These are phyloP conservation scores for Luffia ferchaultella DNA, from an alignment of 2,888 invertebrate genomes.

Conservation along the genomic window DNA sequence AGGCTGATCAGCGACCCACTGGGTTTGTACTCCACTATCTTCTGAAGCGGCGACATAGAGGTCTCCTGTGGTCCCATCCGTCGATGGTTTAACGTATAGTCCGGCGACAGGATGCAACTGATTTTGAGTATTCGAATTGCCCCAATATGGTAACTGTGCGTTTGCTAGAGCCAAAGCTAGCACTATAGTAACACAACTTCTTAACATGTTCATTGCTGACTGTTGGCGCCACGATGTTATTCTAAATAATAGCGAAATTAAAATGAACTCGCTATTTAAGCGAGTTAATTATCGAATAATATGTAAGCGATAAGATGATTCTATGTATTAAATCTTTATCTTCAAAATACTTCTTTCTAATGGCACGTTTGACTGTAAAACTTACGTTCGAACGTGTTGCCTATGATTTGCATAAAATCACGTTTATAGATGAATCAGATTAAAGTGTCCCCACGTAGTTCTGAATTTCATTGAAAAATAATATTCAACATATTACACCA, in stretches of 20 bases:
- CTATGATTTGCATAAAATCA: neutral
- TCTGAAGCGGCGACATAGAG: conserved; percentile 54
- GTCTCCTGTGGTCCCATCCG: conserved; percentile 49
- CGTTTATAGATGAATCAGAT: no score
- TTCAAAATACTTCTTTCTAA: neutral
- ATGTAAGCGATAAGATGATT: neutral
- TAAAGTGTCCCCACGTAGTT: no score
- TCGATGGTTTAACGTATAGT: conserved; percentile 46
- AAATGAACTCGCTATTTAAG: neutral
- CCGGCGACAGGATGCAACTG: conserved; percentile 49
- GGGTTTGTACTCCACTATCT: conserved; percentile 40
- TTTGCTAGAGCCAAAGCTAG: conserved; percentile 16
- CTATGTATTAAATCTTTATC: neutral
- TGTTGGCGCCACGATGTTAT: neutral
- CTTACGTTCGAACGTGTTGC: neutral
- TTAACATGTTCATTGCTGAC: conserved; percentile 6
- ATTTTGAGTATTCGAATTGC: conserved; percentile 18
- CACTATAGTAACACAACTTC: conserved; percentile 14
- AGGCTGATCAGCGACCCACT: conserved; percentile 50
- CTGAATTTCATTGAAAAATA: no score
- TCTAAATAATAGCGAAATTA: neutral
- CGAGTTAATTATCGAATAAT: neutral
- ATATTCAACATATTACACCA: no score
- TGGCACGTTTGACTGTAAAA: neutral
- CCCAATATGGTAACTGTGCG: conserved; percentile 28